Evolutionary conservation across 2,797 vertebrate genomes (phyloP).

Genomic region (Sebastes iracundus): DNA sequence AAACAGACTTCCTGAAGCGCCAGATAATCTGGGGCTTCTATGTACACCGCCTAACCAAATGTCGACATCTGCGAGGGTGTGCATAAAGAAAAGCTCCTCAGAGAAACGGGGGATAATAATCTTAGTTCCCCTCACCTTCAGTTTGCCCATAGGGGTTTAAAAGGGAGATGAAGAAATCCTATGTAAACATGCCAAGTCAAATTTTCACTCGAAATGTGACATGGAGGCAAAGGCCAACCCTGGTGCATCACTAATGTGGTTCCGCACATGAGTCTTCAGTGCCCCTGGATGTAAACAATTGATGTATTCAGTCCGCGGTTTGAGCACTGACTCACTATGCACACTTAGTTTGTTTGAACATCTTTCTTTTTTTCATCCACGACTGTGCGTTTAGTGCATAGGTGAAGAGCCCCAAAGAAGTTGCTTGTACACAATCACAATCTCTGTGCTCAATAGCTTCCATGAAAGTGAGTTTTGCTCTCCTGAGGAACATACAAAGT

Average conservation of each 20-base stretch:
- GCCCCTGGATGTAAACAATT: conserved; percentile 80
- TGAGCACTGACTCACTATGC: conserved; percentile 57
- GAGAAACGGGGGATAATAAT: conserved; percentile 82
- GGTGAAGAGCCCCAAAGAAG: conserved; percentile 65
- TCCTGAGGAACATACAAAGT: conserved; percentile 79
- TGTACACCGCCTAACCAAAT: conserved; percentile 84
- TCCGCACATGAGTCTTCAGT: conserved; percentile 66
- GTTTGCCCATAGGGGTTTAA: conserved; percentile 79
- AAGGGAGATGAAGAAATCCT: conserved; percentile 82
- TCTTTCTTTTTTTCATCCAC: conserved; percentile 34
- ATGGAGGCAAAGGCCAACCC: conserved; percentile 77
- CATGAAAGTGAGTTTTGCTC: conserved; percentile 74
- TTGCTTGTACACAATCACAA: conserved; percentile 57
- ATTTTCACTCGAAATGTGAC: conserved; percentile 80
- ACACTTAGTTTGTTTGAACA: conserved; percentile 57
- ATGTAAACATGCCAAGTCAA: conserved; percentile 83
- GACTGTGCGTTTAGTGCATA: conserved; percentile 58
- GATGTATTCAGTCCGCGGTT: conserved; percentile 67
- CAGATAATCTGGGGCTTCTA: conserved; percentile 81
- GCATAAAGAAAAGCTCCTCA: conserved; percentile 82
- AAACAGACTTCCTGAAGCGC: conserved; percentile 79
- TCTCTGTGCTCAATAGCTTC: conserved; percentile 56
- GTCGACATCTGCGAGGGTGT: conserved; percentile 85
- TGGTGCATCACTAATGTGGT: conserved; percentile 72
- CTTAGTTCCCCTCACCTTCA: conserved; percentile 83